phyloP scores from a whole-genome alignment of 1,140 invertebrate genomes.

The Acromyrmex charruanus region DNA sequence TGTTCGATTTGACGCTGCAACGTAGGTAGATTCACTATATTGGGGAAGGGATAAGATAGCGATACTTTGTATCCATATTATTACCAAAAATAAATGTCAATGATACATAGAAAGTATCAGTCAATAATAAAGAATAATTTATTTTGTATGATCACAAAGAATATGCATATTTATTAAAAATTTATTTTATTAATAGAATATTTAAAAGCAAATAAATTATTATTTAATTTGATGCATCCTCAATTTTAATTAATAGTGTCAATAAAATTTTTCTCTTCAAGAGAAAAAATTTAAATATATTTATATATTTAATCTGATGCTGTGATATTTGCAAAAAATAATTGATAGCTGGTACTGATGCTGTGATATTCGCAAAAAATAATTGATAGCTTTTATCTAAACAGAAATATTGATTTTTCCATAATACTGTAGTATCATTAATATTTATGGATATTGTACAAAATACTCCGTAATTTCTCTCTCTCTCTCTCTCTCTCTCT shows the following conservation, averaged over 20 bases:
- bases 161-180: neutral
- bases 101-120: neutral
- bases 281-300: neutral
- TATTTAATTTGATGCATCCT: neutral
- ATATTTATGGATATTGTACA: conserved; percentile 12
- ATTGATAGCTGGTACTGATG: neutral
- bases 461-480: conserved; percentile 42
- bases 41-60: neutral
- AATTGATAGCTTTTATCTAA: conserved; percentile 2
- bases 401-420: neutral
- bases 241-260: neutral
- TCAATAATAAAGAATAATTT: neutral
- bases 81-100: neutral
- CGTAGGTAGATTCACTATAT: conserved; percentile 10
- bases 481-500: neutral
- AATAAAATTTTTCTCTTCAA: conserved; percentile 1
- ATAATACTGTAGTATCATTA: neutral
- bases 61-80: conserved; percentile 2
- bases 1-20: conserved; percentile 39
- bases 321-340: neutral
- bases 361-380: neutral
- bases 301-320: neutral
- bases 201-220: neutral
- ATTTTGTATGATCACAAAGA: neutral
- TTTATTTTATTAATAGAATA: neutral